Evolutionary conservation across 2,797 vertebrate species (phyloP), one percentile per base, ranked within the genome.

Genomic region (Oryzias dopingdopingensis): DNA sequence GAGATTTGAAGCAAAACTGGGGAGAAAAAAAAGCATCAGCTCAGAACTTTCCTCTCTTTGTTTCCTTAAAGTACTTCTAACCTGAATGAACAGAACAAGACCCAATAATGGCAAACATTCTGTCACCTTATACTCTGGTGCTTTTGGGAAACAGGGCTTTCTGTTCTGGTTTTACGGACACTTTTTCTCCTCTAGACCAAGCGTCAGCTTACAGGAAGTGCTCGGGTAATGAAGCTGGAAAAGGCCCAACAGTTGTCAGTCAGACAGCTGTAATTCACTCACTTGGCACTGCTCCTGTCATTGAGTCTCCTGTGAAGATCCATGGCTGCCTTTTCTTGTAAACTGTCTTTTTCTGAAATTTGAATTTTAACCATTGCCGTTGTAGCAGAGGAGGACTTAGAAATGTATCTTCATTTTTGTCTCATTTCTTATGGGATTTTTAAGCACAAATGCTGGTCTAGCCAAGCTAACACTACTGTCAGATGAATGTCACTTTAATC

Each of bases 221-320:
- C 50, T 73, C 41, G 32, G 49, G 37, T 73, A 70, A 79, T 70
- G 76, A 79, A 71, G 76, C 49, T 87, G 87, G 83, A 83, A 61
- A 42, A 14, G 51, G 57, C 84, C 83, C 83, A 83, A 20, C 77
- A 41, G 47, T 60, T 77, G 80, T 82, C 85, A 80, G 44, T 85
- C 84, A 82, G 44, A 0, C 20, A 22, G 76, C 63, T 72, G 74
- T 81, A 77, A 86, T 86, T 82, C 81, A 82, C 80, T 85, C 73
- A 68, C 80, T 73, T 59, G 63, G 68, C 64, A 55, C 62, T 10
- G 49, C 52, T 77, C 45, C 66, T 78, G 69, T 84, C 78, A 60
- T 13, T 57, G 52, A 58, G 63, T 44, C 23, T 53, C 63, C 67
- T 62, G 62, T 15, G 49, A 63, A 76, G 65, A 72, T 51, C 67